Evolutionary conservation across 2,113 vertebrate species (phyloP).

Genomic region (Ondatra zibethicus): DNA sequence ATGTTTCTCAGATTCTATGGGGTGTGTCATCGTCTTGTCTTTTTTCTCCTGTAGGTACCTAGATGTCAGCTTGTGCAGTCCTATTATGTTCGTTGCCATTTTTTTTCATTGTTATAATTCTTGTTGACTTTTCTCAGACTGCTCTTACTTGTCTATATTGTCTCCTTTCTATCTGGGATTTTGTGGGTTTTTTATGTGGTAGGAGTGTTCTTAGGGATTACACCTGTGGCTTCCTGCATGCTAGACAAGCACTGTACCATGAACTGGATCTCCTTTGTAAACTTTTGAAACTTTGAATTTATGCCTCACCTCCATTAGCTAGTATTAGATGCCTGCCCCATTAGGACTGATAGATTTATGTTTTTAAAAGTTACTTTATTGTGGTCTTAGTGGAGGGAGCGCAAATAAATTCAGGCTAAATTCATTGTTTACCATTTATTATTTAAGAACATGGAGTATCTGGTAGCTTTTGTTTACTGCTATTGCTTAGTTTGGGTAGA

Average conservation of each 20-base stretch:
- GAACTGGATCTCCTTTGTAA: background rate
- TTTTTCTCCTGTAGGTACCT: background rate
- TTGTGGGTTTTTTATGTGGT: background rate
- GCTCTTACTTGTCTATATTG: background rate
- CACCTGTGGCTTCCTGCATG: background rate
- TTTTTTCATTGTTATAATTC: slow-evolving; percentile 11
- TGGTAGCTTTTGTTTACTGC: background rate
- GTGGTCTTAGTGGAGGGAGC: background rate
- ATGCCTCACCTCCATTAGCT: background rate
- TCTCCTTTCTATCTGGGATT: background rate
- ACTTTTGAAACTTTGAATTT: background rate
- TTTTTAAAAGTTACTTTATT: background rate
- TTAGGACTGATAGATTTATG: background rate
- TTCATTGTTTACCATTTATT: background rate
- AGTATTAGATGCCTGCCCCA: background rate
- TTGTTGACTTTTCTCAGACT: background rate
- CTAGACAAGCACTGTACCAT: background rate
- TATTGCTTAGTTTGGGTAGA: background rate
- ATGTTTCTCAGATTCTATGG: background rate
- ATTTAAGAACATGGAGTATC: background rate
- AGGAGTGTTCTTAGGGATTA: background rate
- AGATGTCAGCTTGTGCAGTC: background rate
- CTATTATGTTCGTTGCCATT: background rate
- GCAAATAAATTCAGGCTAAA: background rate
- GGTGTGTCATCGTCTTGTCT: background rate